These are phyloP conservation scores for Engystomops pustulosus DNA, from an alignment of 2,113 vertebrate genomes.

Conservation along the genomic window DNA sequence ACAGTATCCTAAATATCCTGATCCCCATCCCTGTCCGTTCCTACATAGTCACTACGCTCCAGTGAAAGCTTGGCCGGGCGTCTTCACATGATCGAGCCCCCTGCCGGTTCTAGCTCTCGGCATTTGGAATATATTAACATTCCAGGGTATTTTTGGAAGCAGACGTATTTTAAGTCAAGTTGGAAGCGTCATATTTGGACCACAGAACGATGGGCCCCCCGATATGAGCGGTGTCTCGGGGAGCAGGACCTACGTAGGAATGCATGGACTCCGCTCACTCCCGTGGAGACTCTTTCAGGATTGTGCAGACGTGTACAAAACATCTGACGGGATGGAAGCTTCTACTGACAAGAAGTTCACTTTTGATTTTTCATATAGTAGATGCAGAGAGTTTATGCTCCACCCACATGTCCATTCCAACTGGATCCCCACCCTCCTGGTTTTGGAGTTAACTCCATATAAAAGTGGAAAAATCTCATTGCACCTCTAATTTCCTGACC, in stretches of 20 bases:
- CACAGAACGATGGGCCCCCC: not conserved
- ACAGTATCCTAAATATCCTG: not conserved
- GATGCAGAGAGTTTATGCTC: not conserved
- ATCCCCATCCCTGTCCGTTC: not conserved
- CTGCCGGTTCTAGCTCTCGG: not conserved
- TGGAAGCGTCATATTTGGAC: not conserved
- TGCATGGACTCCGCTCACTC: too few relatives aligned
- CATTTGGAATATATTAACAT: constrained; percentile 44
- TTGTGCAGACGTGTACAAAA: not conserved
- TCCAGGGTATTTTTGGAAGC: constrained; percentile 34
- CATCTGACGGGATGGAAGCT: not conserved
- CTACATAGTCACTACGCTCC: not conserved
- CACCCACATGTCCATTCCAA: not conserved
- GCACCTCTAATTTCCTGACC: too few relatives aligned
- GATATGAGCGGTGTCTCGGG: not conserved
- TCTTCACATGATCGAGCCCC: not conserved
- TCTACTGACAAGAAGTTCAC: not conserved
- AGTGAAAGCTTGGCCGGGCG: not conserved
- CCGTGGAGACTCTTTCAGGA: too few relatives aligned
- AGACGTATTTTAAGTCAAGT: not conserved
- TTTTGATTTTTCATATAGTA: not conserved
- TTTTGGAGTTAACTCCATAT: too few relatives aligned
- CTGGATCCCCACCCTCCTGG: too few relatives aligned
- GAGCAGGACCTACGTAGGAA: not conserved
- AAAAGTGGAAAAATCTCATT: too few relatives aligned